phyloP scores from a whole-genome alignment of 2,797 vertebrate genomes.

The Thaleichthys pacificus region DNA sequence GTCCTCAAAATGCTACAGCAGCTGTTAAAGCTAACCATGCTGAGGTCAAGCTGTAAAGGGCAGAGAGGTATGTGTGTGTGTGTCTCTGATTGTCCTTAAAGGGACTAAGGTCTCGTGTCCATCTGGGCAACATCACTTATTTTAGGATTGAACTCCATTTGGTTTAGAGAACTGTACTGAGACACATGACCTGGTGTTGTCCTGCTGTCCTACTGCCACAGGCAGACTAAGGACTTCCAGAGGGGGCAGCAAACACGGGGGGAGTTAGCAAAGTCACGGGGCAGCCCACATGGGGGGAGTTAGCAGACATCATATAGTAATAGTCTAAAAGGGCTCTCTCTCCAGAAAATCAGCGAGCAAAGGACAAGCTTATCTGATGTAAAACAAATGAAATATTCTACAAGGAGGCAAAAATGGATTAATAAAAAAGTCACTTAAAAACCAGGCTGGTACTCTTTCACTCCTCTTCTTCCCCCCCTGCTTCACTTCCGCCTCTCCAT shows the following conservation, averaged over 20 bases:
- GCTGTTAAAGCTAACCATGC: no score
- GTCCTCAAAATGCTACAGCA: no score
- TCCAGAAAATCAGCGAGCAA: background rate
- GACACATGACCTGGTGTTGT: constrained; percentile 1
- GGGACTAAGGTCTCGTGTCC: constrained; percentile 23
- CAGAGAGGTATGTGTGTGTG: background rate
- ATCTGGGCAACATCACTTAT: background rate
- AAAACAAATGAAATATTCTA: background rate
- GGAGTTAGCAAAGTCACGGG: background rate
- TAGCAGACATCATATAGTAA: background rate
- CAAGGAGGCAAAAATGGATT: background rate
- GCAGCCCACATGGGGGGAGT: background rate
- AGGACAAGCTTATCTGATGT: background rate
- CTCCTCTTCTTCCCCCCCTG: background rate
- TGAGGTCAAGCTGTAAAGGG: background rate
- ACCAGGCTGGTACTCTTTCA: background rate
- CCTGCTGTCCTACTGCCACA: background rate
- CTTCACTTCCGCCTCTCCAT: background rate
- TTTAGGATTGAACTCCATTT: constrained; percentile 7
- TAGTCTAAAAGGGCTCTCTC: background rate
- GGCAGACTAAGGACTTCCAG: background rate
- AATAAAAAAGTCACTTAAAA: constrained; percentile 1
- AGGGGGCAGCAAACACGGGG: background rate
- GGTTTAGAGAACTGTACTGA: constrained; percentile 17
- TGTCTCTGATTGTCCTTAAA: background rate